Percentiles rank a stretch among this genome's conserved stretches.
Conservation (phyloP, 2,797 vertebrate species). For the Lutjanus argentimaculatus region DNA sequence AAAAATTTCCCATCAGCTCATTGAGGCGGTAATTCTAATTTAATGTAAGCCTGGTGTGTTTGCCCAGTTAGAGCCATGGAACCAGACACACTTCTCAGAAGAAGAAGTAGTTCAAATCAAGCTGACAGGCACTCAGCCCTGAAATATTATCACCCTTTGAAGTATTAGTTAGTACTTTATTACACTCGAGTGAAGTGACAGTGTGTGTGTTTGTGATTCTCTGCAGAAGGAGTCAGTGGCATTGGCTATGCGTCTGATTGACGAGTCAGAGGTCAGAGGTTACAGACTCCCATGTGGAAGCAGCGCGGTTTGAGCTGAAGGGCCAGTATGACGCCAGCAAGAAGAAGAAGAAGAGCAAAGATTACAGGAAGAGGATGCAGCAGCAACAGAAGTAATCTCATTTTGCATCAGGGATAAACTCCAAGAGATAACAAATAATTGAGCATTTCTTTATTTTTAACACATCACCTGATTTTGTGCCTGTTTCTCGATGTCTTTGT, state of each 20-base stretch:
- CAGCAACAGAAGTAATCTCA: slow-evolving; percentile 94
- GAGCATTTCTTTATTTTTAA: neutral
- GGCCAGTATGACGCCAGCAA: slow-evolving; percentile 95
- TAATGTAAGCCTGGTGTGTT: neutral
- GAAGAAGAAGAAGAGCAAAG: slow-evolving; percentile 97
- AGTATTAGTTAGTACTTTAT: neutral
- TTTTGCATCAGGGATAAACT: neutral
- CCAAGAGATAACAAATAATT: neutral
- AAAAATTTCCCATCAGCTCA: neutral
- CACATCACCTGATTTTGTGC: neutral
- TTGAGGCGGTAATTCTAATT: too few species aligned
- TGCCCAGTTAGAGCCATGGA: neutral
- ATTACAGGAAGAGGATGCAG: slow-evolving; percentile 94
- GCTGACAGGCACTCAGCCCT: neutral
- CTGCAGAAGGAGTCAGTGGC: slow-evolving; percentile 91
- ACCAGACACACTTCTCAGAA: neutral
- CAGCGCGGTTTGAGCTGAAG: slow-evolving; percentile 94
- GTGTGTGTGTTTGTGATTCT: slow-evolving; percentile 31
- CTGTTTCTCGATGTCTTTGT: slow-evolving; percentile 16
- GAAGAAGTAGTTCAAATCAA: neutral
- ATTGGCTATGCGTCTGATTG: slow-evolving; percentile 92
- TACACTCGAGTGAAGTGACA: neutral
- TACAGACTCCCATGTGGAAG: slow-evolving; percentile 94
- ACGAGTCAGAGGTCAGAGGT: slow-evolving; percentile 94
- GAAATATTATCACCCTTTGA: neutral